These are phyloP conservation scores for Pharmacophagus antenor DNA, from an alignment of 2,888 invertebrate genomes.

Conservation along the genomic window DNA sequence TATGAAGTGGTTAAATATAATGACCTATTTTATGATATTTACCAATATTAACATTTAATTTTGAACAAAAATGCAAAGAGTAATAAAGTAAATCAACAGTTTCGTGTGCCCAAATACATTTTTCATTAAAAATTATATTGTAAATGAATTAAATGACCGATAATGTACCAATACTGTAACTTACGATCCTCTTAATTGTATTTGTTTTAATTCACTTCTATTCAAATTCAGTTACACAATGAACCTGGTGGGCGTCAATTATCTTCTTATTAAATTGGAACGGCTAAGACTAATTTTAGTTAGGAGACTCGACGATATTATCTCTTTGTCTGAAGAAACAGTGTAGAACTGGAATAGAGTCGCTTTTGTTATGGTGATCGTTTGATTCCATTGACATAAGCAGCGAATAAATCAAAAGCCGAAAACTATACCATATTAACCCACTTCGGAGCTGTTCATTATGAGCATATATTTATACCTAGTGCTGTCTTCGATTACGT, in stretches of 20 bases:
- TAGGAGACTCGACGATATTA: constrained; percentile 1
- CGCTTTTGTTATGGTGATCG: constrained; percentile 10
- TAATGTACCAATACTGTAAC: too few relatives aligned
- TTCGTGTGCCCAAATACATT: too few relatives aligned
- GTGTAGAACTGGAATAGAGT: constrained; percentile 2
- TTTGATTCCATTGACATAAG: constrained; percentile 5
- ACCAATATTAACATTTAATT: too few relatives aligned
- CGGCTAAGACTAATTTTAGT: background rate
- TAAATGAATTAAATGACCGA: too few relatives aligned
- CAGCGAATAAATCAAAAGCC: constrained; percentile 11
- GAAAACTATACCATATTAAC: constrained; percentile 17
- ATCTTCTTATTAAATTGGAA: constrained; percentile 1
- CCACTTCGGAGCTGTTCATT: constrained; percentile 13
- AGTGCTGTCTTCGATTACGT: constrained; percentile 1
- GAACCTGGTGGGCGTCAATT: background rate
- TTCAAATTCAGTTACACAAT: background rate
- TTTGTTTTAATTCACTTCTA: background rate
- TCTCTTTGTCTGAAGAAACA: background rate
- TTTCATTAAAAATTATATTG: too few relatives aligned
- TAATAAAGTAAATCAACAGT: too few relatives aligned
- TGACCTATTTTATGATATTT: too few relatives aligned
- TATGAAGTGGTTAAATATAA: too few relatives aligned
- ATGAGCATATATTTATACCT: constrained; percentile 13
- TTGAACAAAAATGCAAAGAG: too few relatives aligned
- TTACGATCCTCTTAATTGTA: too few relatives aligned